phyloP scores from a whole-genome alignment of 2,113 vertebrate genomes.

The Amazona guildingii region DNA sequence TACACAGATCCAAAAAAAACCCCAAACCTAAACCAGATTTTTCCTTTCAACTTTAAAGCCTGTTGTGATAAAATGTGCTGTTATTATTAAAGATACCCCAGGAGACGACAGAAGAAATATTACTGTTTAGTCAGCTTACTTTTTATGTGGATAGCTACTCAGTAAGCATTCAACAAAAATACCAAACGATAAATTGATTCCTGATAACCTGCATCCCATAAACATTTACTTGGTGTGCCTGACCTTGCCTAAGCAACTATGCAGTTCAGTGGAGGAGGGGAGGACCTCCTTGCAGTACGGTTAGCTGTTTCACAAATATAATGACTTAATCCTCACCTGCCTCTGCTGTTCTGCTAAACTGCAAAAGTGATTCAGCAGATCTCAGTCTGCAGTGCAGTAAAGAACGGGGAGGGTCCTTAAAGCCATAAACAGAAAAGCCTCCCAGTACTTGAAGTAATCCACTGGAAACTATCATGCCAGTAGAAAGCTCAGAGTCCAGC shows the following conservation, averaged over 20 bases:
- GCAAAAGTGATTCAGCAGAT: conserved; percentile 36
- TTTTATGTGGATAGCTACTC: neutral
- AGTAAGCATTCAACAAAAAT: neutral
- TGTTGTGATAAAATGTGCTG: neutral
- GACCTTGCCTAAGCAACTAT: neutral
- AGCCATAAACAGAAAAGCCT: neutral
- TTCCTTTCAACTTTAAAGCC: neutral
- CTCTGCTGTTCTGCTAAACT: neutral
- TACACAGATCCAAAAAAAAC: neutral
- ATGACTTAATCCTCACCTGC: conserved; percentile 3
- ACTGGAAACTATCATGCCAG: neutral
- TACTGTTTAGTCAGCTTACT: neutral
- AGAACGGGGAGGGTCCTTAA: neutral
- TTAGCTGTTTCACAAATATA: neutral
- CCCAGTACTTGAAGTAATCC: neutral
- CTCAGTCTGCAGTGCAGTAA: conserved; percentile 8
- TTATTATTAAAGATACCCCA: neutral
- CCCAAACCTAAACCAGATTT: neutral
- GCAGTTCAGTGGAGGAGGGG: neutral
- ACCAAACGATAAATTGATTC: neutral
- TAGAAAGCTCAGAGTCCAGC: neutral
- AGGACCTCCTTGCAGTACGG: neutral
- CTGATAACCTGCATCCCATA: neutral
- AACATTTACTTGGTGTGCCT: neutral
- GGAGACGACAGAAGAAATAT: neutral